phyloP scores from a whole-genome alignment of 1,140 invertebrate species.

The Hesperophylax magnus region DNA sequence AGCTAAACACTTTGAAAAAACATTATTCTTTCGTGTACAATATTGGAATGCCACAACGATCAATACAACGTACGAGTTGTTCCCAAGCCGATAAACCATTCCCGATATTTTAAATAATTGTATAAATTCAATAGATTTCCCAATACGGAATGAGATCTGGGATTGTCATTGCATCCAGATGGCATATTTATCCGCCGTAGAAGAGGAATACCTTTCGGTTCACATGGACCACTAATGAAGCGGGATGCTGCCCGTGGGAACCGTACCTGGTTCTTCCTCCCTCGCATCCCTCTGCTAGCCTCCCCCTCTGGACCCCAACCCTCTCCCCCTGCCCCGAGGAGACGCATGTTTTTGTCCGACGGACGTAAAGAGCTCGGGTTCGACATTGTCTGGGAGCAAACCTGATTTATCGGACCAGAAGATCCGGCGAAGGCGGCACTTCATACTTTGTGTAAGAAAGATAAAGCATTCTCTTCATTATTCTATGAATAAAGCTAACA shows the following conservation, averaged over 20 bases:
- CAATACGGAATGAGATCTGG: neutral
- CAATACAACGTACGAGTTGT: no score
- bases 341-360: constrained; percentile 5
- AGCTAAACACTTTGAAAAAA: no score
- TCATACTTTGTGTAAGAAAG: neutral
- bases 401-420: constrained; percentile 32
- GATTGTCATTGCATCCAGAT: neutral
- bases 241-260: constrained; percentile 20
- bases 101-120: no score
- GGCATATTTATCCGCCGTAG: neutral
- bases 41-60: no score
- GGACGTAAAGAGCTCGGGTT: neutral
- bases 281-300: neutral
- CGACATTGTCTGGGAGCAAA: constrained; percentile 31
- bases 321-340: neutral
- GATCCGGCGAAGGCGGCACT: neutral
- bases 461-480: no score
- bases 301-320: neutral
- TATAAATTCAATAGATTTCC: no score
- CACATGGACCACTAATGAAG: constrained; percentile 32
- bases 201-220: constrained; percentile 1
- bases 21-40: no score
- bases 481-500: no score
- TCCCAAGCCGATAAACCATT: no score
- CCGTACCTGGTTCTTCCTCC: neutral